phyloP scores from a whole-genome alignment of 2,888 invertebrate genomes.

The Drosophila melanosoma region DNA sequence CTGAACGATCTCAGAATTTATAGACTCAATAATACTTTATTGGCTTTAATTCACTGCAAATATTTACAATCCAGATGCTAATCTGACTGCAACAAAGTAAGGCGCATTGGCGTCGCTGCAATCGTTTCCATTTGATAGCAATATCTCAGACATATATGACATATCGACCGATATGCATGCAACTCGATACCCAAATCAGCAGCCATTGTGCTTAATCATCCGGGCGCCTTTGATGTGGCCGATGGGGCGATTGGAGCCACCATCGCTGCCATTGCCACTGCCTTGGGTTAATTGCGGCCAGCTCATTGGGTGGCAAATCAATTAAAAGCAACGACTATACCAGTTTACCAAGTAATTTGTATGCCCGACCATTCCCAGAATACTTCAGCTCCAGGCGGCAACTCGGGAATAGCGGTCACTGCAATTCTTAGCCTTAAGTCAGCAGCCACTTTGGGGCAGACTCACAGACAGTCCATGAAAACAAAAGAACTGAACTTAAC shows the following conservation, averaged over 20 bases:
- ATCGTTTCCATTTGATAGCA: constrained; percentile 45
- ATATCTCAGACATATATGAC: constrained; percentile 46
- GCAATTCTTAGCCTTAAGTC: constrained; percentile 13
- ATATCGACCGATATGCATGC: constrained; percentile 47
- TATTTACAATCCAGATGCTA: constrained; percentile 58
- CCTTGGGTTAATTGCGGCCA: constrained; percentile 78
- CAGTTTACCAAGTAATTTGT: constrained; percentile 39
- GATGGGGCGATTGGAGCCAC: constrained; percentile 31
- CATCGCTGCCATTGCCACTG: constrained; percentile 16
- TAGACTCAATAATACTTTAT: constrained; percentile 64
- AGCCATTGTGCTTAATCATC: constrained; percentile 75
- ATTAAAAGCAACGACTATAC: constrained; percentile 50
- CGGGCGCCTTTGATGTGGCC: constrained; percentile 71
- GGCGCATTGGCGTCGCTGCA: constrained; percentile 3
- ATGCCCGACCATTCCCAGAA: constrained; percentile 48
- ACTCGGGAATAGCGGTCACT: constrained; percentile 3
- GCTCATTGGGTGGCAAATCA: constrained; percentile 79
- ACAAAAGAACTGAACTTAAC: constrained; percentile 53
- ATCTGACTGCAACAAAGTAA: constrained; percentile 60
- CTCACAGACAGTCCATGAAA: background rate
- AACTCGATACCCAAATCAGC: constrained; percentile 62
- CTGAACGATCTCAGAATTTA: constrained; percentile 52
- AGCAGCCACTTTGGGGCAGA: background rate
- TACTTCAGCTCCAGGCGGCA: constrained; percentile 13
- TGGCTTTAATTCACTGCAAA: constrained; percentile 68